Evolutionary conservation across 2,113 vertebrate species (phyloP).

Genomic region (human (Homo sapiens)): GRCh38 chr2:3257501-3258000

Average conservation of each 20-base stretch:
- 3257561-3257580: slow-evolving; percentile 73
- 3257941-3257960: neutral
- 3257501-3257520: slow-evolving; percentile 59
- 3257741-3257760: neutral
- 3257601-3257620: slow-evolving; percentile 12
- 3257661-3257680: neutral
- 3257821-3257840: accelerated
- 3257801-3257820: accelerated
- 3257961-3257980: neutral
- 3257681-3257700: slow-evolving; percentile 55
- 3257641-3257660: neutral
- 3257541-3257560: slow-evolving; percentile 68
- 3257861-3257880: neutral
- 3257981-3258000: accelerated
- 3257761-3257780: neutral
- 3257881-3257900: accelerated
- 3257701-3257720: slow-evolving; percentile 39
- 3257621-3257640: slow-evolving; percentile 50
- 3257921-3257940: accelerated
- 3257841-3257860: neutral
- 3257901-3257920: neutral
- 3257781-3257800: neutral
- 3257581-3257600: neutral
- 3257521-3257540: slow-evolving; percentile 63
- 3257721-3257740: slow-evolving; percentile 6